Evolutionary conservation across 2,113 vertebrate genomes (phyloP).

Genomic region (Axis porcinus): DNA sequence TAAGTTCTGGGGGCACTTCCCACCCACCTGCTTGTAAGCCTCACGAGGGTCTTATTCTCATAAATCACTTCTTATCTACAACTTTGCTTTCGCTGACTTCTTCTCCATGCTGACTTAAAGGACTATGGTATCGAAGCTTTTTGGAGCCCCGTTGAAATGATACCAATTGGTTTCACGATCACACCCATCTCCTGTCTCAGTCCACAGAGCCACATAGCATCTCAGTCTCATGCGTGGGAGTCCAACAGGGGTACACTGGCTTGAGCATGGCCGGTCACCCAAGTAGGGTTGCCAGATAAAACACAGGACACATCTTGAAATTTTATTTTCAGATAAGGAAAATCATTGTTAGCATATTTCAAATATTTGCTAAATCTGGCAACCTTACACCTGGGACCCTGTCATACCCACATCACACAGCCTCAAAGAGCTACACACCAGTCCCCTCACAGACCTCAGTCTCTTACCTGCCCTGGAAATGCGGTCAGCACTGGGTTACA

Average conservation of each 20-base stretch:
- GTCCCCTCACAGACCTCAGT: not conserved
- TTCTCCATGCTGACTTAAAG: not conserved
- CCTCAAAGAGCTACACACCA: not conserved
- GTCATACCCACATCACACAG: not conserved
- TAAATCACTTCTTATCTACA: not conserved
- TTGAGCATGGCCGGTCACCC: not conserved
- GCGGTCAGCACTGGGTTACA: not conserved
- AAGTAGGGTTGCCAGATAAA: not conserved
- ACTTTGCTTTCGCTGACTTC: not conserved
- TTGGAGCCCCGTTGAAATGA: not conserved
- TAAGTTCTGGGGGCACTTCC: not conserved
- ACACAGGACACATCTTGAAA: not conserved
- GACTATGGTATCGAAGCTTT: not conserved
- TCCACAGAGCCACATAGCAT: not conserved
- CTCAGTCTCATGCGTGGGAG: not conserved
- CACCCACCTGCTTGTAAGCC: not conserved
- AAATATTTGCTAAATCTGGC: slow-evolving; percentile 2
- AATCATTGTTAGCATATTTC: not conserved
- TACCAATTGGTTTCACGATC: not conserved
- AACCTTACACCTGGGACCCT: not conserved
- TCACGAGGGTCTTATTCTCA: not conserved
- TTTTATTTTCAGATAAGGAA: not conserved
- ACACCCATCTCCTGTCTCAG: not conserved
- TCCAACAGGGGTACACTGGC: not conserved
- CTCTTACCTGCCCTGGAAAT: not conserved